These are phyloP conservation scores for Dendrolimus kikuchii DNA, from an alignment of 1,140 invertebrate species.

Conservation along the genomic window DNA sequence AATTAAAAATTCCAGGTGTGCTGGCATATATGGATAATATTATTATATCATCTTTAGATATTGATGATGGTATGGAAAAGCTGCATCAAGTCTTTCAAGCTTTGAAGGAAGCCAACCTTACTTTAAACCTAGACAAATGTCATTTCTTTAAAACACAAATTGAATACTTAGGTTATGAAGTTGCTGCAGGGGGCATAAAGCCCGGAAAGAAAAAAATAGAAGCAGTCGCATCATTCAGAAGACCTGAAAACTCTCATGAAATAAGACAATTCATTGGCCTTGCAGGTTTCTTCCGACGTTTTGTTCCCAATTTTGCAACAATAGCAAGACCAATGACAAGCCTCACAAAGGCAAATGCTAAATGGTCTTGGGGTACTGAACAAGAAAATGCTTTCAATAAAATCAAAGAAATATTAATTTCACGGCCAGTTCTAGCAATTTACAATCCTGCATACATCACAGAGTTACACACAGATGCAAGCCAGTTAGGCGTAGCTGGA, in stretches of 20 bases:
- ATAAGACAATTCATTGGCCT: too few species aligned
- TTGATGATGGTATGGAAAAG: too few species aligned
- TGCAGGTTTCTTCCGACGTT: slow-evolving; percentile 13
- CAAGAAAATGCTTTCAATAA: neutral
- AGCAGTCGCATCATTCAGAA: slow-evolving; percentile 17
- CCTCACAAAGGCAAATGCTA: slow-evolving; percentile 1
- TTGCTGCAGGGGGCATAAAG: slow-evolving; percentile 18
- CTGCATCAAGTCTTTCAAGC: too few species aligned
- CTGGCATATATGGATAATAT: too few species aligned
- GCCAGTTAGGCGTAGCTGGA: slow-evolving; percentile 12
- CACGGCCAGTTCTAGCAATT: slow-evolving; percentile 8
- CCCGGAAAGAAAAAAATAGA: slow-evolving; percentile 16
- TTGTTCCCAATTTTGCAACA: slow-evolving; percentile 1
- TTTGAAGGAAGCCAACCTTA: too few species aligned
- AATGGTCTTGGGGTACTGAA: neutral
- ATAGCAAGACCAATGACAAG: neutral
- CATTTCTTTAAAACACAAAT: too few species aligned
- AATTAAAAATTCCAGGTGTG: too few species aligned
- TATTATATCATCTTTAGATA: too few species aligned
- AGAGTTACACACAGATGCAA: slow-evolving; percentile 14
- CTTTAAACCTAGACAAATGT: too few species aligned
- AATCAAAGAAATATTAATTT: slow-evolving; percentile 1
- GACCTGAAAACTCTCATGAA: slow-evolving; percentile 18
- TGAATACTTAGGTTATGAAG: slow-evolving; percentile 24
- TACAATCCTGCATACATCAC: slow-evolving; percentile 11